Evolutionary conservation across 2,888 invertebrate species (phyloP), one percentile per base, ranked within the genome.

Genomic region (Drosophila tripunctata): DNA sequence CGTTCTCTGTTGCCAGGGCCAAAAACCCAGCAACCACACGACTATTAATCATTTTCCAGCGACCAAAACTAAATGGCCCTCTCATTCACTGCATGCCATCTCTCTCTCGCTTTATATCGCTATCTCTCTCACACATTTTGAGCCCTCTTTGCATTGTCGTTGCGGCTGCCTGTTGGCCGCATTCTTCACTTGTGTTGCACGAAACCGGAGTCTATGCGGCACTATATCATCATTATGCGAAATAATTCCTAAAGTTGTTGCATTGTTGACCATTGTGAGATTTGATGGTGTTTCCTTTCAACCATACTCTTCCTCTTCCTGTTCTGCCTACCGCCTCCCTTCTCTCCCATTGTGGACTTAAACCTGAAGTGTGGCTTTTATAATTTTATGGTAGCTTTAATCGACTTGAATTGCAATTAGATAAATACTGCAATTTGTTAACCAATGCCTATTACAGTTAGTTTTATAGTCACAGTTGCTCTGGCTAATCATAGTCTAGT

Each of bases 11-110:
- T 64, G 61, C 55, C 73, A 65, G 65, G 64, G 58, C 70, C 62
- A 78, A 69, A 61, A 69, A 61, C n/a, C 65, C 44, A 73, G 66
- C 57, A 70, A 75, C 76, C 68, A 63, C 85, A 82, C 83, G 80
- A 82, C 86, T 80, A 80, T 80, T 80, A 80, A 80, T 80, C 86
- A 80, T 82, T 85, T 80, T 85, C 74, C 86, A 85, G 86, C 71
- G 71, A 82, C 85, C 85, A 80, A 80, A 85, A 82, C 82, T 82
- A 70, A 82, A 71, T 85, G 74, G 73, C 57, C 58, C 57, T 75
- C 75, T 70, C 67, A 54, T 70, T 83, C 62, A 69, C 55, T 65
- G 10, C 19, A 40, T 30, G 54, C 74, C 36, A 15, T 31, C 48
- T 24, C 17, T 24, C 15, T 27, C 24, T 36, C 31, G 10, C 19